Evolutionary conservation across 2,888 invertebrate genomes (phyloP).

Genomic region (Stegophylla sp.): DNA sequence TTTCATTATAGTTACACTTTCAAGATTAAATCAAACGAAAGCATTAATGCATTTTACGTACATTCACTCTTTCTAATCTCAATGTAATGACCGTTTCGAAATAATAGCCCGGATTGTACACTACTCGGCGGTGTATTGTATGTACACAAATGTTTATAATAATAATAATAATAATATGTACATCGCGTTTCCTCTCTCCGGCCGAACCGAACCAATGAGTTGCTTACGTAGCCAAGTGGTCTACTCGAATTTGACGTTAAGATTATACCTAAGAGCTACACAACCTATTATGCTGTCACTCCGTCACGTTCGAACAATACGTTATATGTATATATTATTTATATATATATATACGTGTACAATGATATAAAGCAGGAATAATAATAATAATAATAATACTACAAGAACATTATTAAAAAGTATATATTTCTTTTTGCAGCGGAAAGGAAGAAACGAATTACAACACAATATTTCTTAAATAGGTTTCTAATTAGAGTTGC

Average conservation of each 20-base stretch:
- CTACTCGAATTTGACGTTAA: slow-evolving; percentile 57
- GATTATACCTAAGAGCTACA: slow-evolving; percentile 46
- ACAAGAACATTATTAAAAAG: slow-evolving; percentile 25
- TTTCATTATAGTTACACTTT: background rate
- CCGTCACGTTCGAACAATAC: slow-evolving; percentile 53
- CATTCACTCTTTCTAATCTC: slow-evolving; percentile 47
- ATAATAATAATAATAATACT: too few relatives aligned
- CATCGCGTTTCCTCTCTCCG: slow-evolving; percentile 28
- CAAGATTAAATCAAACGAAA: slow-evolving; percentile 44
- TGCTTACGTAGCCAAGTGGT: slow-evolving; percentile 39
- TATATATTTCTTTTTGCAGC: slow-evolving; percentile 21
- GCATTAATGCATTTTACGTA: slow-evolving; percentile 19
- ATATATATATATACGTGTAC: background rate
- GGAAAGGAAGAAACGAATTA: slow-evolving; percentile 16
- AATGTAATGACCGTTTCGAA: slow-evolving; percentile 51
- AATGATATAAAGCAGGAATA: too few relatives aligned
- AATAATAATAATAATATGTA: background rate
- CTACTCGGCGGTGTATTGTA: slow-evolving; percentile 18
- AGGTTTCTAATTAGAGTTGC: background rate
- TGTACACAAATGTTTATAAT: slow-evolving; percentile 12
- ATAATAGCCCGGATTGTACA: slow-evolving; percentile 39
- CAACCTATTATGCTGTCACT: slow-evolving; percentile 50
- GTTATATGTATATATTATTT: background rate
- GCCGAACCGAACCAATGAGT: slow-evolving; percentile 29
- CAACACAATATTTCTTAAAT: slow-evolving; percentile 13